phyloP scores from a whole-genome alignment of 53 echinoderm and acorn worm species.

The Echinometra lucunter region DNA sequence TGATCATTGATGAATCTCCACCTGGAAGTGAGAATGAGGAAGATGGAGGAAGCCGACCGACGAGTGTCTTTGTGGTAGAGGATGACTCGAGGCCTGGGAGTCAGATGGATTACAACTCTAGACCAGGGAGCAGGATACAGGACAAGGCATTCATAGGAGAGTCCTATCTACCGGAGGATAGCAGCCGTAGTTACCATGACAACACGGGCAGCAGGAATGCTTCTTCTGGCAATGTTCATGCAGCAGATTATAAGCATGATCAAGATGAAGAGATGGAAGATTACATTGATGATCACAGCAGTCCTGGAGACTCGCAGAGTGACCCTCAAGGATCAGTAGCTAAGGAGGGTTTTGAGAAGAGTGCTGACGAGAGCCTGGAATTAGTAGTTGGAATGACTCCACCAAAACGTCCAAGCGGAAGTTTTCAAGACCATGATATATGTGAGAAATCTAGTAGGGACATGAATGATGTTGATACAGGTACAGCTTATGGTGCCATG shows the following conservation, averaged over 20 bases:
- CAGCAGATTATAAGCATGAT: neutral
- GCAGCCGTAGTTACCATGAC: neutral
- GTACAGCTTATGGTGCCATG: neutral
- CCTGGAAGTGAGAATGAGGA: neutral
- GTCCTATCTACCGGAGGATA: conserved; percentile 18
- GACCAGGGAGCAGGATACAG: conserved; percentile 41
- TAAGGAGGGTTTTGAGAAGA: conserved; percentile 58
- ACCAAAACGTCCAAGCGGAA: neutral
- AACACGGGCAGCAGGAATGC: neutral
- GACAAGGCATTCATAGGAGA: conserved; percentile 55
- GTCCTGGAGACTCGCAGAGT: neutral
- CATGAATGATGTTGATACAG: neutral
- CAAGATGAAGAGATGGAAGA: conserved; percentile 56
- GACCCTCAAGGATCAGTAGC: neutral
- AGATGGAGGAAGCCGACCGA: conserved; percentile 9
- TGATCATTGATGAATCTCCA: conserved; percentile 18
- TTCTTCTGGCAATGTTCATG: neutral
- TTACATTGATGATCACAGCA: conserved; percentile 31
- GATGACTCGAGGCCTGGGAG: conserved; percentile 61
- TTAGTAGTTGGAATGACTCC: conserved; percentile 47
- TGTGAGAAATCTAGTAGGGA: neutral
- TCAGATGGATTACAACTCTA: neutral
- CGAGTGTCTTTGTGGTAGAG: conserved; percentile 44
- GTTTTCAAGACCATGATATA: neutral
- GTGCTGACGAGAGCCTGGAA: conserved; percentile 29